These are phyloP conservation scores for Sebastiscus tertius DNA, from an alignment of 2,797 vertebrate species.

Conservation along the genomic window DNA sequence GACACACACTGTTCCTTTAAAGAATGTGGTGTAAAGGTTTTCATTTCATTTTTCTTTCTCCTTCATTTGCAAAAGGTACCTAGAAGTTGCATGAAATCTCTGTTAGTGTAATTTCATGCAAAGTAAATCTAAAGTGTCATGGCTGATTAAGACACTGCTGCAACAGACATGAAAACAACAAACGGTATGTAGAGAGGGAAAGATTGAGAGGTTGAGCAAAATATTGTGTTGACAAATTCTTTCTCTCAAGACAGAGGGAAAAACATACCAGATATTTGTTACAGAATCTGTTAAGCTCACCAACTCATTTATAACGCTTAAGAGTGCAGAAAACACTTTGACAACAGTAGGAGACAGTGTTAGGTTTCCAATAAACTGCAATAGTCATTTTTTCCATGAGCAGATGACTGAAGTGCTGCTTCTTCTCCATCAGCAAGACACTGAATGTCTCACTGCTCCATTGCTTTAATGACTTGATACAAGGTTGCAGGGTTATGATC, in stretches of 20 bases:
- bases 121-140: not conserved
- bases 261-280: not conserved
- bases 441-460: not conserved
- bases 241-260: not conserved
- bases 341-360: not conserved
- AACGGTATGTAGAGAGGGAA: not conserved
- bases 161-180: not conserved
- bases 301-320: not conserved
- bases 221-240: not conserved
- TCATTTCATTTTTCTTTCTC: not conserved
- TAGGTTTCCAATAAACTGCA: not conserved
- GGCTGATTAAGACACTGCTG: not conserved
- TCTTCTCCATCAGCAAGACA: not conserved
- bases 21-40: not conserved
- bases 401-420: slow-evolving; percentile 2
- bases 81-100: not conserved
- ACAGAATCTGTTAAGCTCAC: not conserved
- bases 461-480: not conserved
- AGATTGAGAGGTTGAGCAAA: not conserved
- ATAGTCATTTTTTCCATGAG: not conserved
- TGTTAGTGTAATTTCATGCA: not conserved
- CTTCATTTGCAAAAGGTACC: not conserved
- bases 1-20: too few species aligned
- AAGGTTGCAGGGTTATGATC: not conserved
- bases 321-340: not conserved